Evolutionary conservation across 2,888 invertebrate species (phyloP).

Genomic region (Disparrhopalites patrizii): DNA sequence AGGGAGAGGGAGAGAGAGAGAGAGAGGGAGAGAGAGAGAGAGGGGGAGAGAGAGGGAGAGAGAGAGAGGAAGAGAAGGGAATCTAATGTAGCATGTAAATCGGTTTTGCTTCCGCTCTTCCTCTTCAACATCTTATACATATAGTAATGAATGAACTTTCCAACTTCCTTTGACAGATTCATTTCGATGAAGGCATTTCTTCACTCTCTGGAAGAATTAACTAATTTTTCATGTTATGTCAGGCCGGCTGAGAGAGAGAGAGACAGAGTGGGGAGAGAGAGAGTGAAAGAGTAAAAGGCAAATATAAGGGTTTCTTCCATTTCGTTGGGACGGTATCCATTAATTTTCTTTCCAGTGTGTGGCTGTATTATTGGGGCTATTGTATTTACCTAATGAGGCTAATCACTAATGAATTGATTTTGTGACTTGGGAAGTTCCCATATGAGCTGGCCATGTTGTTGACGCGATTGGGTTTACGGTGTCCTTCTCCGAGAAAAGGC

Average conservation of each 20-base stretch:
- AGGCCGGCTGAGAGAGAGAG: neutral
- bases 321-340: no score
- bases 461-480: no score
- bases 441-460: no score
- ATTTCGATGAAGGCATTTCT: neutral
- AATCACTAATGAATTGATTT: no score
- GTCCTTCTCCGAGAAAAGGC: no score
- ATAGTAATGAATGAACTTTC: neutral
- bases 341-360: no score
- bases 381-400: no score
- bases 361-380: no score
- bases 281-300: neutral
- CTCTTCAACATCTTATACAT: neutral
- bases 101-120: neutral
- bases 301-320: no score
- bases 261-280: neutral
- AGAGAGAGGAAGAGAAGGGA: slow-evolving; percentile 11
- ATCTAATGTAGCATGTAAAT: neutral
- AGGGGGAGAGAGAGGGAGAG: slow-evolving; percentile 14
- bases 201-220: neutral
- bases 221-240: neutral
- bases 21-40: neutral
- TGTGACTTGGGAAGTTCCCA: no score
- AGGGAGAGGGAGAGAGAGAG: neutral
- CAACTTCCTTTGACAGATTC: neutral